Evolutionary conservation across 1,140 invertebrate species (phyloP).

Genomic region (Neodiprion pinetum): DNA sequence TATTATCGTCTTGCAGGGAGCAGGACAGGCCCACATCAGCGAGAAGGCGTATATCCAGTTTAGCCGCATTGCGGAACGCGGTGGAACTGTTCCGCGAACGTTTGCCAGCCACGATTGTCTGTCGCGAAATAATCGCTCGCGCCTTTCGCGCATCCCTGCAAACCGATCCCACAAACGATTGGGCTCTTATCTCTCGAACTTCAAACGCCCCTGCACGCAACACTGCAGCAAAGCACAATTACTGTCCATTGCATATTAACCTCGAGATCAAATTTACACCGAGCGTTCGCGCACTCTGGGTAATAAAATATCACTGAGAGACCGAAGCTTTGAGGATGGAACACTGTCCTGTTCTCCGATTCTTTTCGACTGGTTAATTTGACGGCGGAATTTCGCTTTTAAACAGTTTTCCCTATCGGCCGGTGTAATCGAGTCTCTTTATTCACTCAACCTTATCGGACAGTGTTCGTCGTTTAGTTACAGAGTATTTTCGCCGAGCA

Average conservation of each 20-base stretch:
- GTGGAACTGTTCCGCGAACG: neutral
- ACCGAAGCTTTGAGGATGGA: neutral
- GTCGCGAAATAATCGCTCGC: neutral
- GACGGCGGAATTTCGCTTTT: neutral
- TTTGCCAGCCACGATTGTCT: neutral
- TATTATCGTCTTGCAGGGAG: neutral
- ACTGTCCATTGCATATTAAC: neutral
- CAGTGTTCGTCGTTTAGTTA: neutral
- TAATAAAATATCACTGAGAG: neutral
- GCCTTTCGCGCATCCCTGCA: neutral
- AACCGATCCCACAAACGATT: neutral
- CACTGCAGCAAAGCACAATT: neutral
- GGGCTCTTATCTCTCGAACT: neutral
- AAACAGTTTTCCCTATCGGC: neutral
- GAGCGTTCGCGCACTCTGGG: too few species aligned
- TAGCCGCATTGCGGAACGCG: neutral
- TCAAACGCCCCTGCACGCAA: neutral
- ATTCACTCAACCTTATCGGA: neutral
- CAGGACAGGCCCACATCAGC: neutral
- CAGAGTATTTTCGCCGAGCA: neutral
- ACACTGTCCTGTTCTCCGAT: neutral
- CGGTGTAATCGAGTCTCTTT: neutral
- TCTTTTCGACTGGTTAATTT: neutral
- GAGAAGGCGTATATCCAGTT: neutral
- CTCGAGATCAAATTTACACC: neutral